Evolutionary conservation across 2,113 vertebrate species (phyloP).

Genomic region (Corythoichthys haematopterus): DNA sequence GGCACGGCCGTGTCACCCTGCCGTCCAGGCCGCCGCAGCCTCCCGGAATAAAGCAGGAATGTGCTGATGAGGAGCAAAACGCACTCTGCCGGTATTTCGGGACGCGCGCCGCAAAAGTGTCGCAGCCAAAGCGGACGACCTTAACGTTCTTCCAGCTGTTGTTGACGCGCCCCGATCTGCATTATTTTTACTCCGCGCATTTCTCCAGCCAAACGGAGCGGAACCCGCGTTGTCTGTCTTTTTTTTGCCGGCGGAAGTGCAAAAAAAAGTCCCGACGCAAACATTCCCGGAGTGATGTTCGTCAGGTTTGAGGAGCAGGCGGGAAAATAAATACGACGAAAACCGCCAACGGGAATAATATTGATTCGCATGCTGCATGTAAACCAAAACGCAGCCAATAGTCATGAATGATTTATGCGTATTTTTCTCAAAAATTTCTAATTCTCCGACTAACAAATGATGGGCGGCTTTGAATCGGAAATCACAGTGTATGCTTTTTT

Average conservation of each 20-base stretch:
- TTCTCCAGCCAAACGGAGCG: background rate
- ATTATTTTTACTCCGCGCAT: background rate
- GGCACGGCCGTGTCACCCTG: conserved; percentile 57
- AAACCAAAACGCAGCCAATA: too few relatives aligned
- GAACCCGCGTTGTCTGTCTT: background rate
- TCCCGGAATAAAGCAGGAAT: conserved; percentile 68
- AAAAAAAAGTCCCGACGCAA: background rate
- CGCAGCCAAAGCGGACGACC: conserved; percentile 14
- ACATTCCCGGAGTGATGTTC: background rate
- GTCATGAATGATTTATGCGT: too few relatives aligned
- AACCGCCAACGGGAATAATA: background rate
- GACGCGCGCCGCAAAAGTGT: conserved; percentile 15
- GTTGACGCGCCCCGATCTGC: background rate
- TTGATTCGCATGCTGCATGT: too few relatives aligned
- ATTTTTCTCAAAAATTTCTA: too few relatives aligned
- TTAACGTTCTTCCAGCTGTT: conserved; percentile 16
- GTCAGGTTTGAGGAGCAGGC: background rate
- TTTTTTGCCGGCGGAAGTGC: background rate
- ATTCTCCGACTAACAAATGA: too few relatives aligned
- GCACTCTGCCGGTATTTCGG: conserved; percentile 15
- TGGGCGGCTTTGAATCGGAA: too few relatives aligned
- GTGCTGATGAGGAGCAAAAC: conserved; percentile 44
- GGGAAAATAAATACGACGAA: background rate
- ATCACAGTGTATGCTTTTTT: too few relatives aligned
- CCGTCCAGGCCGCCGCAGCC: conserved; percentile 47